Conservation (phyloP, 2,888 invertebrate genomes). For the Electrophaes corylata region DNA sequence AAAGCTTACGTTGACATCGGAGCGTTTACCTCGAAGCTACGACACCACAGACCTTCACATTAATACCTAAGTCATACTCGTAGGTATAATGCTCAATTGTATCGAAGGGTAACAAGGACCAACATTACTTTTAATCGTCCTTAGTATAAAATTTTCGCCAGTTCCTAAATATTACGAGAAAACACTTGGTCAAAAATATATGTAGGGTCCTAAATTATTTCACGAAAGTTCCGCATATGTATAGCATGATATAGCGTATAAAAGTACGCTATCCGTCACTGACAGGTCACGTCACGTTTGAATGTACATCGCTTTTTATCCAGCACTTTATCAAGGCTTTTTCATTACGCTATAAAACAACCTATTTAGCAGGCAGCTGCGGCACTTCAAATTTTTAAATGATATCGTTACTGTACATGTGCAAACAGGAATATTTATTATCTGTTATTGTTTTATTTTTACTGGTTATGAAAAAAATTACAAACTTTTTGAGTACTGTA, state of each 20-base stretch:
- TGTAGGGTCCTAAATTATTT: too few species aligned
- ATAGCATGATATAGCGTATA: conserved; percentile 2
- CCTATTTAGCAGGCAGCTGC: conserved; percentile 56
- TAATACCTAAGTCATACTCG: too few species aligned
- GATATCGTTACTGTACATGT: conserved; percentile 51
- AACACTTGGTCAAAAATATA: too few species aligned
- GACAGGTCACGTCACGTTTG: conserved; percentile 8
- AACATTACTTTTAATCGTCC: too few species aligned
- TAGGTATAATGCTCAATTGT: too few species aligned
- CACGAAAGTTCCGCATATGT: too few species aligned
- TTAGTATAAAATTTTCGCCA: too few species aligned
- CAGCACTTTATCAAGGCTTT: conserved; percentile 53
- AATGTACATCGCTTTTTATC: conserved; percentile 14
- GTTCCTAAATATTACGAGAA: too few species aligned
- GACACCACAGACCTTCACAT: too few species aligned
- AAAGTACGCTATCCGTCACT: background rate
- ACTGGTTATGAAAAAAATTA: conserved; percentile 8
- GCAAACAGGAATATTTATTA: conserved; percentile 47
- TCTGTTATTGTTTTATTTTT: conserved; percentile 35
- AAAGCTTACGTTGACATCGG: too few species aligned
- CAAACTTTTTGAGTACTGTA: background rate
- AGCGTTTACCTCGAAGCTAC: too few species aligned
- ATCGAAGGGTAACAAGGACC: too few species aligned
- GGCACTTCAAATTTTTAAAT: conserved; percentile 51
- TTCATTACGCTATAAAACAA: conserved; percentile 58